phyloP scores from a whole-genome alignment of 2,888 invertebrate species.

The Scaptomyza cyrtandrae region DNA sequence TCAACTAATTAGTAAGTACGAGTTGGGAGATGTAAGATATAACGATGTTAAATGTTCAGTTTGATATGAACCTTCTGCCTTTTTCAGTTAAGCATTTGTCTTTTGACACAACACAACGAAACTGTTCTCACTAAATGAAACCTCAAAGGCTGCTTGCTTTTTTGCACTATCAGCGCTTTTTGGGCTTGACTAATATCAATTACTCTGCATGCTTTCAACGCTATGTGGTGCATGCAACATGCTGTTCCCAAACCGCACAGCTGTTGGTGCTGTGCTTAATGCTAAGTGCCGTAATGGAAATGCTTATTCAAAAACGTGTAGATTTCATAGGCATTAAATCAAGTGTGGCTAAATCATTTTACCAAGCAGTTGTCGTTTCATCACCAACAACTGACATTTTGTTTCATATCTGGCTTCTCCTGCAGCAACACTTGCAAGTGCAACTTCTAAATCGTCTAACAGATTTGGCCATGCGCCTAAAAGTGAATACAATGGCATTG shows the following conservation, averaged over 20 bases:
- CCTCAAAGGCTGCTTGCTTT: background rate
- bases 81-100: slow-evolving; percentile 20
- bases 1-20: slow-evolving; percentile 6
- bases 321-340: slow-evolving; percentile 18
- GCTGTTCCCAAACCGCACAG: slow-evolving; percentile 6
- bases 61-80: accelerated
- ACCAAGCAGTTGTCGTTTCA: background rate
- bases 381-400: slow-evolving; percentile 16
- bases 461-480: slow-evolving; percentile 7
- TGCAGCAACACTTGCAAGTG: slow-evolving; percentile 16
- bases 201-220: slow-evolving; percentile 23
- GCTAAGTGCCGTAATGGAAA: background rate
- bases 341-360: slow-evolving; percentile 3
- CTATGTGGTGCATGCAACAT: slow-evolving; percentile 23
- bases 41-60: background rate
- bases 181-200: slow-evolving; percentile 35
- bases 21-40: background rate
- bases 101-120: slow-evolving; percentile 5
- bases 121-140: slow-evolving; percentile 14
- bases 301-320: background rate
- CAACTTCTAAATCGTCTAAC: slow-evolving; percentile 27
- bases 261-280: slow-evolving; percentile 12
- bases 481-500: slow-evolving; percentile 12
- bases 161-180: slow-evolving; percentile 35
- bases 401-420: slow-evolving; percentile 26